These are phyloP conservation scores for Siniperca scherzeri DNA, from an alignment of 2,797 vertebrate genomes.

Conservation along the genomic window DNA sequence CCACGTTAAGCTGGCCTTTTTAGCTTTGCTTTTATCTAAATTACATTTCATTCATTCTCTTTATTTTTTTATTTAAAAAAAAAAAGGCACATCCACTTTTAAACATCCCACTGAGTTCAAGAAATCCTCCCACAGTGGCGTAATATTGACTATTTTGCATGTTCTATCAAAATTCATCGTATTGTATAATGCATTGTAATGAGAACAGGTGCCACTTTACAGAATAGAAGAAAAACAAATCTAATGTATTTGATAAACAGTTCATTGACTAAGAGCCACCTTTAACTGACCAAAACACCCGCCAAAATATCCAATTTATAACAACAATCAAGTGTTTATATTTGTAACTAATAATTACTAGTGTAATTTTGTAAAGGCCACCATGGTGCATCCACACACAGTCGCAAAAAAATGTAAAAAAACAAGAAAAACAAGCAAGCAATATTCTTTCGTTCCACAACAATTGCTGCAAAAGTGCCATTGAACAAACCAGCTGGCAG, in stretches of 20 bases:
- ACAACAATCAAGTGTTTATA: no score
- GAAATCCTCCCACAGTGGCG: not conserved
- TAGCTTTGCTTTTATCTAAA: no score
- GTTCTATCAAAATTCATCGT: not conserved
- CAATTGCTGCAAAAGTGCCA: not conserved
- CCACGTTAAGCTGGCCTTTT: no score
- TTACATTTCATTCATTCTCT: no score
- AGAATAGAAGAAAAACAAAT: not conserved
- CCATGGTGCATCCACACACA: no score
- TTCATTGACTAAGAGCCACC: not conserved
- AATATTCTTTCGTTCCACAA: not conserved
- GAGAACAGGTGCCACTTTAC: not conserved
- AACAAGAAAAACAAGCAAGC: not conserved
- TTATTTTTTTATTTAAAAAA: no score
- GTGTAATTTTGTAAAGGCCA: not conserved
- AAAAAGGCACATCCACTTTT: no score
- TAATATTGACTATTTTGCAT: no score
- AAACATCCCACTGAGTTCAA: not conserved
- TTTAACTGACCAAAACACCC: not conserved
- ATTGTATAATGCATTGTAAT: no score
- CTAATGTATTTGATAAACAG: not conserved
- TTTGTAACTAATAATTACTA: not conserved
- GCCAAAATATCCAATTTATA: not conserved
- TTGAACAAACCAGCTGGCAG: not conserved
- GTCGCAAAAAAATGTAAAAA: not conserved